Evolutionary conservation across 2,888 invertebrate genomes (phyloP).

Genomic region (Hypena proboscidalis): DNA sequence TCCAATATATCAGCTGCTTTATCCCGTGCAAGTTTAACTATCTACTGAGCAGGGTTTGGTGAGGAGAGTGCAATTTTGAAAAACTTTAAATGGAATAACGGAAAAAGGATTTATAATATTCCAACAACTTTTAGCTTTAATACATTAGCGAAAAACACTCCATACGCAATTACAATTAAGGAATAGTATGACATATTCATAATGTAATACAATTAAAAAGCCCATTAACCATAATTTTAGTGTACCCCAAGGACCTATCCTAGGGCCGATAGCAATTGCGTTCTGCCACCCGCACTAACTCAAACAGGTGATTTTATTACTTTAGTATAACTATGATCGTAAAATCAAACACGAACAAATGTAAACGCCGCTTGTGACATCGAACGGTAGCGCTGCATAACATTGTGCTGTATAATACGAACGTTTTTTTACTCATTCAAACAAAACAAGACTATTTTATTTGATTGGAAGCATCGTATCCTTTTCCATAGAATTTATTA

Average conservation of each 20-base stretch:
- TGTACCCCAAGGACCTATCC: slow-evolving; percentile 1
- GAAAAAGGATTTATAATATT: too few species aligned
- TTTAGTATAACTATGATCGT: slow-evolving; percentile 3
- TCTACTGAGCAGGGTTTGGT: neutral
- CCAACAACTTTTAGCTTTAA: too few species aligned
- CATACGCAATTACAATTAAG: too few species aligned
- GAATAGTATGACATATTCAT: too few species aligned
- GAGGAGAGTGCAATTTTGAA: neutral
- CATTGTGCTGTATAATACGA: slow-evolving; percentile 2
- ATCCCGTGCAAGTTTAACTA: slow-evolving; percentile 16
- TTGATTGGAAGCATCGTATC: neutral
- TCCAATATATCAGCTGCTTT: slow-evolving; percentile 32
- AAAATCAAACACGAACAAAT: slow-evolving; percentile 9
- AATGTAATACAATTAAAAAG: too few species aligned
- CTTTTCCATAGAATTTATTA: too few species aligned
- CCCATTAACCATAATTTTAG: neutral
- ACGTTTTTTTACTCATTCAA: neutral
- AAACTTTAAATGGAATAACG: too few species aligned
- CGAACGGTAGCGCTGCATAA: neutral
- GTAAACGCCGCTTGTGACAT: slow-evolving; percentile 4
- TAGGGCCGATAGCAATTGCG: neutral
- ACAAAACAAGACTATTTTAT: neutral
- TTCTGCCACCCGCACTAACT: neutral
- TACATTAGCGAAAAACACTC: too few species aligned
- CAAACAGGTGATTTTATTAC: slow-evolving; percentile 7